phyloP scores from a whole-genome alignment of 2,797 vertebrate species.

The Champsocephalus esox region DNA sequence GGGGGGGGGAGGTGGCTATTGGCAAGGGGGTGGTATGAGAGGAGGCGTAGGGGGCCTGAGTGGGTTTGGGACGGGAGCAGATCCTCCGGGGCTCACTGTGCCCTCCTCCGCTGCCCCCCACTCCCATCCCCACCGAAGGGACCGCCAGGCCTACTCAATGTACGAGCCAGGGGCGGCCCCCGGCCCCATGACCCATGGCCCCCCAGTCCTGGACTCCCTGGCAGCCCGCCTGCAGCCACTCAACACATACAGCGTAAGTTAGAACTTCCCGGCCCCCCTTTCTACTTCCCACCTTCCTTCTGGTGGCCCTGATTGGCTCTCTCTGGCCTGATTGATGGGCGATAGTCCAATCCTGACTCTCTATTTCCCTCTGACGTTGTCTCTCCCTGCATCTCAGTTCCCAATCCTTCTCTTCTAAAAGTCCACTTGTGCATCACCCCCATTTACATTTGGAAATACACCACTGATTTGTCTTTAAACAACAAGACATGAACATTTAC shows the following conservation, averaged over 20 bases:
- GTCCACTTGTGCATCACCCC: conserved; percentile 46
- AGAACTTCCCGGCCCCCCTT: conserved; percentile 52
- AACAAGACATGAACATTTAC: not conserved
- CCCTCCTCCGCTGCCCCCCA: conserved; percentile 70
- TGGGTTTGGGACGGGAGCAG: conserved; percentile 62
- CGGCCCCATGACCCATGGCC: conserved; percentile 88
- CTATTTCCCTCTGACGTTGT: conserved; percentile 28
- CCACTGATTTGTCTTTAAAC: not conserved
- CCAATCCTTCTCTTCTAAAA: conserved; percentile 64
- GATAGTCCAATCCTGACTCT: conserved; percentile 43
- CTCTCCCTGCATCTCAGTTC: conserved; percentile 53
- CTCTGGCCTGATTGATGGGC: conserved; percentile 43
- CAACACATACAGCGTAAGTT: conserved; percentile 90
- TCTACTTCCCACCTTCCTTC: conserved; percentile 39
- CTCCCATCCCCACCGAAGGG: conserved; percentile 85
- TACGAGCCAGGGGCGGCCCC: conserved; percentile 93
- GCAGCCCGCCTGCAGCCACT: conserved; percentile 92
- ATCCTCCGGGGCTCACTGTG: conserved; percentile 65
- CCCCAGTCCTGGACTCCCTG: conserved; percentile 91
- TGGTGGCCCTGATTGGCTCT: conserved; percentile 57
- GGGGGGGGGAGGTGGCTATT: conserved; percentile 71
- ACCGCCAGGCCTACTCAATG: conserved; percentile 97
- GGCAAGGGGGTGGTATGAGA: conserved; percentile 70
- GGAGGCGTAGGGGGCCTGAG: conserved; percentile 75
- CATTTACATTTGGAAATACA: not conserved